Conservation (phyloP, 2,888 invertebrate genomes). For the Limnephilus rhombicus region DNA sequence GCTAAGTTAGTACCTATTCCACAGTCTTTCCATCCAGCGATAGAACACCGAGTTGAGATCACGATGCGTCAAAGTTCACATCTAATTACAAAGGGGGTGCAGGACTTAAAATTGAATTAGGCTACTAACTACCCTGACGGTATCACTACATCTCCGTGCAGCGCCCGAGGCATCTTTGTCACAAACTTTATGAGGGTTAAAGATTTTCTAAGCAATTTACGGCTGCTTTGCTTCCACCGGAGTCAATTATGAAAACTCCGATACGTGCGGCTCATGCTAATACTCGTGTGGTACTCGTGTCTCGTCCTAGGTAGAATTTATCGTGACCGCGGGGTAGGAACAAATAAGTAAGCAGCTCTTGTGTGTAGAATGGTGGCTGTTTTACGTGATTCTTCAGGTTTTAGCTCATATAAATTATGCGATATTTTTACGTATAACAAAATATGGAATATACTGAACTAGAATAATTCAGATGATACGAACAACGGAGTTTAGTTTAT, state of each 20-base stretch:
- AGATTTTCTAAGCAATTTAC: slow-evolving; percentile 40
- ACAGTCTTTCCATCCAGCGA: not conserved
- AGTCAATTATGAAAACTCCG: slow-evolving; percentile 39
- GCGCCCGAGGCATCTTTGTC: slow-evolving; percentile 13
- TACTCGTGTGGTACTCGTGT: not conserved
- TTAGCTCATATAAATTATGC: not conserved
- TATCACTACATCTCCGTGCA: not conserved
- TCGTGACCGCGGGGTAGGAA: not conserved
- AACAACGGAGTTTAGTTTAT: too few relatives aligned
- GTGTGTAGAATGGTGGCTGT: not conserved
- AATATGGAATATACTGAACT: not conserved
- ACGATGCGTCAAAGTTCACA: slow-evolving; percentile 14
- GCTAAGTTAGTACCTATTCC: not conserved
- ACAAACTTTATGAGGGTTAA: slow-evolving; percentile 38
- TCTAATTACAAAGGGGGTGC: slow-evolving; percentile 8
- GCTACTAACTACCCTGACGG: not conserved
- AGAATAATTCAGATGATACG: too few relatives aligned
- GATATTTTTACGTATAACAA: not conserved
- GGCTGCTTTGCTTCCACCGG: not conserved
- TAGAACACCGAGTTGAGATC: not conserved
- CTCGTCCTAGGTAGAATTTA: not conserved
- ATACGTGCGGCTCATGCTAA: slow-evolving; percentile 30
- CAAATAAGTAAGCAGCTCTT: not conserved
- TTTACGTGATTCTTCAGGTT: not conserved
- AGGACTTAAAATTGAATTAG: slow-evolving; percentile 26